Conservation (phyloP, 2,888 invertebrate species). For the Trichopoda pennipes region DNA sequence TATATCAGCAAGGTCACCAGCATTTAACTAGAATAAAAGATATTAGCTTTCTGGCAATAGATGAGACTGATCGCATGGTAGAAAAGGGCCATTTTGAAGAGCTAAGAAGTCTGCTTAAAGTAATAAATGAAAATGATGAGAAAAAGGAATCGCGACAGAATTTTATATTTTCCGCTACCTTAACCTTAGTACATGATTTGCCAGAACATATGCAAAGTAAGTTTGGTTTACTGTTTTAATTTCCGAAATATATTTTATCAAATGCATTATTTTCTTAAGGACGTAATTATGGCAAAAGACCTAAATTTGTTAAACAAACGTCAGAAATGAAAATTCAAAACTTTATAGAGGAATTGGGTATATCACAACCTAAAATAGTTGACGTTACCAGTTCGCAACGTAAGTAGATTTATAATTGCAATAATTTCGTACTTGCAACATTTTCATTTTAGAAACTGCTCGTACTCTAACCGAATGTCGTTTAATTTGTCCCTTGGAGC, state of each 20-base stretch:
- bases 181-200: slow-evolving; percentile 94
- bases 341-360: slow-evolving; percentile 90
- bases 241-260: neutral
- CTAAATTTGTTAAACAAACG: slow-evolving; percentile 84
- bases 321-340: slow-evolving; percentile 88
- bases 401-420: slow-evolving; percentile 73
- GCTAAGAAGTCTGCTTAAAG: slow-evolving; percentile 88
- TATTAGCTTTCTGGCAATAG: slow-evolving; percentile 94
- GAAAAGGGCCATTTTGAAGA: slow-evolving; percentile 98
- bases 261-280: slow-evolving; percentile 70
- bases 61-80: slow-evolving; percentile 99
- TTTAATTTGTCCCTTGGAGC: slow-evolving; percentile 88
- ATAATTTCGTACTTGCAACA: neutral
- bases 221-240: slow-evolving; percentile 50
- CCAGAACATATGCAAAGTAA: slow-evolving; percentile 87
- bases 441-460: slow-evolving; percentile 85
- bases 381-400: slow-evolving; percentile 91
- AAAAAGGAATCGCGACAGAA: slow-evolving; percentile 88
- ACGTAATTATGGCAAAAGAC: slow-evolving; percentile 76
- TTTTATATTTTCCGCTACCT: slow-evolving; percentile 98
- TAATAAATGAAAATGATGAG: slow-evolving; percentile 87
- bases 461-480: slow-evolving; percentile 91
- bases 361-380: slow-evolving; percentile 94
- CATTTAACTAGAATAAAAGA: slow-evolving; percentile 88
- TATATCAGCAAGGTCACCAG: slow-evolving; percentile 89